Base-by-base conservation (phyloP, 2,113 vertebrate genomes). In the Nansenia antarctica region DNA sequence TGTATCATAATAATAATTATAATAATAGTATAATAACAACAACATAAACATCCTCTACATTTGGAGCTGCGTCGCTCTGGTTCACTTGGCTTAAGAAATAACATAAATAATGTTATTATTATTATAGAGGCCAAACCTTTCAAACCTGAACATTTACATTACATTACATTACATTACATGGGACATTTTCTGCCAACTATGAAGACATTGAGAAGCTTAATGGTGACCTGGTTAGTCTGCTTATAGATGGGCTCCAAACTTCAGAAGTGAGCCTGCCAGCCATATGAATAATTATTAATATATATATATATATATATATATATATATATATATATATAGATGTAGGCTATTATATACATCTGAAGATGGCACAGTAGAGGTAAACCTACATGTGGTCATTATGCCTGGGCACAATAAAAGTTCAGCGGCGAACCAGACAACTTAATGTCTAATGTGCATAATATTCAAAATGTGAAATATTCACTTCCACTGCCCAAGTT, bases 191-290 rank as follows among this genome's bases (percentile, higher is more conserved):
- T n/a, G 5, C 45, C 8, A 49, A 8, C 45, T 49, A 49, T 20
- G 45, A 14, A 49, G 26, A 54, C 52, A 27, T 11, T 20, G 20
- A 24, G 18, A n/a, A n/a, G n/a, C n/a, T n/a, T n/a, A n/a, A n/a
- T n/a, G n/a, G n/a, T n/a, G n/a, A n/a, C n/a, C n/a, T n/a, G n/a
- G n/a, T n/a, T n/a, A 47, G 3, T 47, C 45, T 47, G 18, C 18
- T 3, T 42, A 14, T 47, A 6, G n/a, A 15, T 20, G 22, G 54
- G 15, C 30, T 58, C 27, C 55, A 58, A 24, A 57, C 24, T 57
- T 57, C 55, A n/a, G 55, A 58, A 58, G 55, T 58, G 55, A 58
- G 18, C 29, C 30, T 27, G 15, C 55, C 2, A 58, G 29, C 55
- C 18, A 58, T 18, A 47, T 47, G 42, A 47, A 12, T 0, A 47